Base-by-base conservation (phyloP, 1,140 invertebrate species). In the Whitmania pigra region DNA sequence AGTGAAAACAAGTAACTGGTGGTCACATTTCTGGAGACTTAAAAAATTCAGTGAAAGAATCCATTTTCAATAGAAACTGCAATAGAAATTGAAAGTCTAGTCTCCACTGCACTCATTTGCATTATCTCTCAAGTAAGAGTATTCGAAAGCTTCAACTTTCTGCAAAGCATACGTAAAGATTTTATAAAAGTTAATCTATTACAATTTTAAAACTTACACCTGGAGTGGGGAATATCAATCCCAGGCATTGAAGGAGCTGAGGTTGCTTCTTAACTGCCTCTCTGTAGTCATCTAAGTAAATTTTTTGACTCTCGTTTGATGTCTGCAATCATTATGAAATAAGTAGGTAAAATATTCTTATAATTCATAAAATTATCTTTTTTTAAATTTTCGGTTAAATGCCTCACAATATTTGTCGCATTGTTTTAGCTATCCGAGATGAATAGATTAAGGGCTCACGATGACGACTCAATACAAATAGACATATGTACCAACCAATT, bases 91-190 rank as follows among this genome's bases (percentile, higher is more conserved):
- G 15, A 15, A 49, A 49, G 9, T 17, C 43, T 49, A 49, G 15
- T 49, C 9, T 17, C 43, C 43, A 49, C 43, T 49, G 43, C 43
- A 49, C 15, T 49, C 43, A 49, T 49, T 49, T 49, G 43, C 43
- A 49, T 49, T 49, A 1, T 49, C 43, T 49, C 43, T 49, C 15
- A 63, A 63, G 57, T 63, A 63, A 31, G 6, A 63, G 22, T 63
- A 31, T 31, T 63, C 22, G 29, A 63, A 63, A 31, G 57, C 57
- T 63, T 63, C 57, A 63, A 63, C 57, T 63, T 63, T 63, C 57
- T 63, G 57, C 11, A 15, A 63, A 63, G 1, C 7, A 63, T 9
- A 11, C 2, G 29, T 15, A 25, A 13, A 63, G 18, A 63, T 22
- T 31, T 25, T 63, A n/a, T 15, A 63, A 63, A 63, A n/a, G 29